These are phyloP conservation scores for Spea bombifrons DNA, from an alignment of 2,113 vertebrate genomes.

Conservation along the genomic window DNA sequence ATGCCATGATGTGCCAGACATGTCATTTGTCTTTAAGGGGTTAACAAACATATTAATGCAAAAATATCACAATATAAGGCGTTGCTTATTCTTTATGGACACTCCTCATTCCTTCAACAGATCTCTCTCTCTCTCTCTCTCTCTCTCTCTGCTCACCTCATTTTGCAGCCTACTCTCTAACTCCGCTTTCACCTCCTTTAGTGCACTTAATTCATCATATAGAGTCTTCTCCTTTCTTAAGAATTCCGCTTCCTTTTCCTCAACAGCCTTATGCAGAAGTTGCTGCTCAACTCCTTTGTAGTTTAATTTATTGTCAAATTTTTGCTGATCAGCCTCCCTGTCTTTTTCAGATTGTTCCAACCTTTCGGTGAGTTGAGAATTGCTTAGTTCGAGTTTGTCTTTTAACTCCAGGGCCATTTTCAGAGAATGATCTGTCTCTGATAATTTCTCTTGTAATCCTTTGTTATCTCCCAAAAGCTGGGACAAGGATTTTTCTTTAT, in stretches of 20 bases:
- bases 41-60: neutral
- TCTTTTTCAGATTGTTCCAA: slow-evolving; percentile 63
- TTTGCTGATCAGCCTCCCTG: slow-evolving; percentile 65
- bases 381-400: slow-evolving; percentile 57
- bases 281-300: slow-evolving; percentile 64
- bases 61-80: neutral
- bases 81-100: too few species aligned
- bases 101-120: too few species aligned
- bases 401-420: slow-evolving; percentile 56
- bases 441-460: slow-evolving; percentile 62
- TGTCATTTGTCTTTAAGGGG: too few species aligned
- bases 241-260: slow-evolving; percentile 65
- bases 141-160: slow-evolving; percentile 41
- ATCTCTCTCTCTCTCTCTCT: too few species aligned
- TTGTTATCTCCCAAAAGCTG: slow-evolving; percentile 59
- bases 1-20: too few species aligned
- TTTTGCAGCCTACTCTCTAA: slow-evolving; percentile 56
- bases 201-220: slow-evolving; percentile 54
- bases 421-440: slow-evolving; percentile 56
- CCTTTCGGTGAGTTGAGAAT: slow-evolving; percentile 61
- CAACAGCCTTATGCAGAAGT: slow-evolving; percentile 59
- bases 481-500: slow-evolving; percentile 55
- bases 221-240: slow-evolving; percentile 58
- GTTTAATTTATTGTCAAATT: slow-evolving; percentile 67
- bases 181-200: slow-evolving; percentile 55